Evolutionary conservation across 2,797 vertebrate species (phyloP).

Genomic region (Mico argentatus): DNA sequence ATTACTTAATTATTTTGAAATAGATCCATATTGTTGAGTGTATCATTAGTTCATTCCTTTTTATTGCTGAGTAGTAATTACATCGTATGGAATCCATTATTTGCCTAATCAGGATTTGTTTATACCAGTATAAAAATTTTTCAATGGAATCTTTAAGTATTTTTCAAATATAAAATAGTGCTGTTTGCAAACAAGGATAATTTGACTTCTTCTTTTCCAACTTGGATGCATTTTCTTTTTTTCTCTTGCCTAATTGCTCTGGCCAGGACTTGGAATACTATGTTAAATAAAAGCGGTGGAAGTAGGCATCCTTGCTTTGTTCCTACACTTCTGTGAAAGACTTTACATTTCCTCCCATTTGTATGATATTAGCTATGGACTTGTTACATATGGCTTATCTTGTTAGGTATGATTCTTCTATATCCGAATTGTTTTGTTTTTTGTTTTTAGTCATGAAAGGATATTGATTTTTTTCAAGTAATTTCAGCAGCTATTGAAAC

Average conservation of each 20-base stretch:
- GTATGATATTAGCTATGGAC: neutral
- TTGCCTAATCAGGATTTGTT: neutral
- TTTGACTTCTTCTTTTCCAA: neutral
- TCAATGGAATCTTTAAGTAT: neutral
- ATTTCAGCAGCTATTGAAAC: neutral
- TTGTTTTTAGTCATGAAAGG: neutral
- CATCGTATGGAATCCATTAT: neutral
- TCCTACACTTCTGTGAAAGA: neutral
- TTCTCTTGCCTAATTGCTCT: neutral
- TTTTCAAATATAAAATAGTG: neutral
- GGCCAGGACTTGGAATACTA: neutral
- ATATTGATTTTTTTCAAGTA: neutral
- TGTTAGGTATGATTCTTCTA: neutral
- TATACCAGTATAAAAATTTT: neutral
- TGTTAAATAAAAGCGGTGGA: neutral
- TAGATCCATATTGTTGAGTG: neutral
- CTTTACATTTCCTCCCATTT: neutral
- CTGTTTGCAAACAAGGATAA: neutral
- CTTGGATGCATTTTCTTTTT: neutral
- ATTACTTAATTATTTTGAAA: neutral
- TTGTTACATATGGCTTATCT: neutral
- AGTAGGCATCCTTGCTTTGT: neutral
- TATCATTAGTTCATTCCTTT: neutral
- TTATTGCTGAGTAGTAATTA: neutral
- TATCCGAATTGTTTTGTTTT: neutral